Evolutionary conservation across 2,113 vertebrate species (phyloP).

Genomic region (Microtus pennsylvanicus): DNA sequence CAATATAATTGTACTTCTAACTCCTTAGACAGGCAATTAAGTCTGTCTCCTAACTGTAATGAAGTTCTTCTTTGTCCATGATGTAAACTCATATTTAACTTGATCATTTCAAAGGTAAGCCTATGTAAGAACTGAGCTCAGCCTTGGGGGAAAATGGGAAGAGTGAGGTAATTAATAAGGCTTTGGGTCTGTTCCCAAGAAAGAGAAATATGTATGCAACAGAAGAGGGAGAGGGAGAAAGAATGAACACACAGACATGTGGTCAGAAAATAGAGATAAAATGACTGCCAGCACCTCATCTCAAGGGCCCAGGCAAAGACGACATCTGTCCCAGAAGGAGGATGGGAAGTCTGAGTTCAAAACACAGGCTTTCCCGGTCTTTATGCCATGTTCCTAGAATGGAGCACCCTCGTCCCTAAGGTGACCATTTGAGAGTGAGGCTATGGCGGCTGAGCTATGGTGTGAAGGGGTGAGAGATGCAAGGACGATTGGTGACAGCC

Average conservation of each 20-base stretch:
- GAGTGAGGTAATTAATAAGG: slow-evolving; percentile 7
- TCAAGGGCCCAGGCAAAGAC: neutral
- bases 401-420: neutral
- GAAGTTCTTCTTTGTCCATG: neutral
- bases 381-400: neutral
- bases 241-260: neutral
- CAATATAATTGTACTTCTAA: neutral
- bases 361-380: neutral
- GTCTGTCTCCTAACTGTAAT: neutral
- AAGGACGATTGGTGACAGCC: neutral
- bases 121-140: slow-evolving; percentile 23
- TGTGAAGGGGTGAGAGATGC: no score
- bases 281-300: neutral
- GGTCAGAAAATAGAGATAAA: neutral
- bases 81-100: slow-evolving; percentile 21
- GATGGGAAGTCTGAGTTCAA: neutral
- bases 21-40: neutral
- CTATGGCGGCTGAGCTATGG: accelerated
- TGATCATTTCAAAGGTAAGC: slow-evolving; percentile 50
- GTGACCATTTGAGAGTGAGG: neutral
- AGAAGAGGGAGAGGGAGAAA: neutral
- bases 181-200: neutral
- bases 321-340: neutral
- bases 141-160: neutral
- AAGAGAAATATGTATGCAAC: neutral